These are phyloP conservation scores for Gambusia yucatana DNA, from an alignment of 2,797 vertebrate species.

Conservation along the genomic window DNA sequence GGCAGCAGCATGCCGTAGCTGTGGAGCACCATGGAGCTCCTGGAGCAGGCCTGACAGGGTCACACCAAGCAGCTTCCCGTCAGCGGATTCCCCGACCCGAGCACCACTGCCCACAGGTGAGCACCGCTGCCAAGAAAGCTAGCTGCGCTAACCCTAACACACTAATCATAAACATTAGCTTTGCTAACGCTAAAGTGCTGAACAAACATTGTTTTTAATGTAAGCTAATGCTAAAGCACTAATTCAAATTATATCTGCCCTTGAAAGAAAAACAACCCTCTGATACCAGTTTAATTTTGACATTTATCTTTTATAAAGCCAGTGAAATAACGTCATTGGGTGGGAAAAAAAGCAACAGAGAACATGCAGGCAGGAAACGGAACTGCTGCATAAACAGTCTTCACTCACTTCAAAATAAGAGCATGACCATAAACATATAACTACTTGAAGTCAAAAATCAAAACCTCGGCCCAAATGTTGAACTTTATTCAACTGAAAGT, in stretches of 20 bases:
- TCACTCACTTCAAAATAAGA: too few relatives aligned
- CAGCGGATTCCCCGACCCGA: background rate
- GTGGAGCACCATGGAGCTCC: slow-evolving; percentile 88
- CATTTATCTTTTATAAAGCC: too few relatives aligned
- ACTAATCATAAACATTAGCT: background rate
- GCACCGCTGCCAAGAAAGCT: background rate
- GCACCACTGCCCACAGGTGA: background rate
- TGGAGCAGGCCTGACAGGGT: slow-evolving; percentile 87
- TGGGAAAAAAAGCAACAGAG: too few relatives aligned
- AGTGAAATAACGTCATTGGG: too few relatives aligned
- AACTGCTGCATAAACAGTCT: too few relatives aligned
- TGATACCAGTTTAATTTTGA: too few relatives aligned
- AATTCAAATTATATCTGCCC: too few relatives aligned
- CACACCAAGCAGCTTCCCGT: background rate
- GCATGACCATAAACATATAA: too few relatives aligned
- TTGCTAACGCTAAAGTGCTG: background rate
- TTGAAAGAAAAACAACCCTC: too few relatives aligned
- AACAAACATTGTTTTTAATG: background rate
- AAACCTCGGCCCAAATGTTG: background rate
- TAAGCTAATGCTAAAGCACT: too few relatives aligned
- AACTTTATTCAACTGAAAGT: background rate
- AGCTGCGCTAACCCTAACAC: background rate
- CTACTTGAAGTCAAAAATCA: background rate
- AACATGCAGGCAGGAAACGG: too few relatives aligned
- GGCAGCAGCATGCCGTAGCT: slow-evolving; percentile 96